These are phyloP conservation scores for Hemibagrus guttatus DNA, from an alignment of 2,797 vertebrate genomes.

Conservation along the genomic window DNA sequence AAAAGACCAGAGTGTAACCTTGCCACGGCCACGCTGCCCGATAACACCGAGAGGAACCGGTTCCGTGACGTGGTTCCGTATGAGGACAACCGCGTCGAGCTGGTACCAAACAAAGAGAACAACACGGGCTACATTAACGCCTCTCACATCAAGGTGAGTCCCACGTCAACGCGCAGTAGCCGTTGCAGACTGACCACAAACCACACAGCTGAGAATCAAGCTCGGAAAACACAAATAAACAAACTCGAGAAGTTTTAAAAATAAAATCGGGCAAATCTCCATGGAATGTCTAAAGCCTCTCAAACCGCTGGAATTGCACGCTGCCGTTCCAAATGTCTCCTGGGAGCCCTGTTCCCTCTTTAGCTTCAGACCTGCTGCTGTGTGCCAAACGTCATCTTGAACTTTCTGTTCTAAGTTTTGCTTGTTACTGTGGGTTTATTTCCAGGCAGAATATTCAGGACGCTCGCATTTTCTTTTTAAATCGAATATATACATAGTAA, in stretches of 20 bases:
- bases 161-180: not conserved
- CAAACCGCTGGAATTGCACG: constrained; percentile 6
- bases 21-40: constrained; percentile 84
- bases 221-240: constrained; percentile 8
- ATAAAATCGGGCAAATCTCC: constrained; percentile 11
- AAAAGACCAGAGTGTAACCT: constrained; percentile 81
- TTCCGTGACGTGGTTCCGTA: constrained; percentile 91
- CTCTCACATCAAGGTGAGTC: constrained; percentile 90
- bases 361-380: not conserved
- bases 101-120: constrained; percentile 97
- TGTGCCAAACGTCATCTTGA: not conserved
- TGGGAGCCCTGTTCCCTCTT: not conserved
- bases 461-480: not conserved
- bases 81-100: constrained; percentile 91
- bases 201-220: not conserved
- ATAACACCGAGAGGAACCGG: constrained; percentile 91
- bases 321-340: not conserved
- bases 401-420: not conserved
- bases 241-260: not conserved
- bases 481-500: no score
- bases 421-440: not conserved
- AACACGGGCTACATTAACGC: constrained; percentile 96
- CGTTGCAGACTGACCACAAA: no score
- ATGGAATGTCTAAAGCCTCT: constrained; percentile 13
- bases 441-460: not conserved